Evolutionary conservation across 2,888 invertebrate species (phyloP).

Genomic region (Liopterus haemorrhoidalis): DNA sequence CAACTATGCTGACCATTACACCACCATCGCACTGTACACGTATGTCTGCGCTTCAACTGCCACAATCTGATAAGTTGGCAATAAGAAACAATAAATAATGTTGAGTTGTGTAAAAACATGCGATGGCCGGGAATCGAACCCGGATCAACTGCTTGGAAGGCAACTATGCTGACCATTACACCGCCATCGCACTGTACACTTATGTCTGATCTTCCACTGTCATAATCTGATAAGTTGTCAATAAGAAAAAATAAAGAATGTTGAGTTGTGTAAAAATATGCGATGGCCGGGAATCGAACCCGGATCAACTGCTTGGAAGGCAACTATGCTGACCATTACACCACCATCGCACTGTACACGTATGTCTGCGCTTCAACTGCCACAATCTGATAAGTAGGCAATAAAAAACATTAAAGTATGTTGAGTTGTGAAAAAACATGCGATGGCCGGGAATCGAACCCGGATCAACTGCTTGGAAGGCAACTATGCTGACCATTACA

Average conservation of each 20-base stretch:
- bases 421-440: no score
- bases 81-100: no score
- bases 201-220: no score
- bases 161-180: constrained; percentile 34
- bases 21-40: constrained; percentile 22
- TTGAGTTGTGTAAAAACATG: no score
- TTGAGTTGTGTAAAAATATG: no score
- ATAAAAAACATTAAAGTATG: no score
- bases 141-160: constrained; percentile 27
- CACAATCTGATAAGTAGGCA: no score
- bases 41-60: no score
- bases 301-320: constrained; percentile 22
- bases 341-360: constrained; percentile 21
- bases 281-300: constrained; percentile 23
- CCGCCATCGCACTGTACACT: constrained; percentile 35
- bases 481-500: constrained; percentile 48
- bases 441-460: constrained; percentile 49
- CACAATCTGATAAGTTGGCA: no score
- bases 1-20: constrained; percentile 22
- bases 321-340: constrained; percentile 22
- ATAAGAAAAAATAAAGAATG: no score
- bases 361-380: no score
- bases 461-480: constrained; percentile 49
- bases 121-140: constrained; percentile 26
- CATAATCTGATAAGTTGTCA: no score